These are phyloP conservation scores for Drosophila littoralis DNA, from an alignment of 1,140 invertebrate genomes.

Conservation along the genomic window DNA sequence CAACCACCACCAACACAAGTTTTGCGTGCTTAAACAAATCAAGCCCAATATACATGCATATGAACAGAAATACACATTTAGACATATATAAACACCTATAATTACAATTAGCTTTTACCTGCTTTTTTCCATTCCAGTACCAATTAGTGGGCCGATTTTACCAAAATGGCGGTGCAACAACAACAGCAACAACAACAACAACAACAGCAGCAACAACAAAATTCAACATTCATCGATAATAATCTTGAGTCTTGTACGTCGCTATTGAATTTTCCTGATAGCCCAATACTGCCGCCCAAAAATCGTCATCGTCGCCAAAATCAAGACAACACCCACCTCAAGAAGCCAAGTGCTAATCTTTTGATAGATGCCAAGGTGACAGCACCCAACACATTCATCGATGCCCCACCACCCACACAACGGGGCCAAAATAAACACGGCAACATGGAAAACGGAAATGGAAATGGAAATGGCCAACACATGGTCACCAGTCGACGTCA, in stretches of 20 bases:
- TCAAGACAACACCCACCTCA: constrained; percentile 60
- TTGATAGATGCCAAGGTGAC: constrained; percentile 28
- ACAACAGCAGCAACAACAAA: constrained; percentile 62
- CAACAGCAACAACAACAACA: constrained; percentile 60
- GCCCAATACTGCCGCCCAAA: constrained; percentile 74
- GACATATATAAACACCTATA: neutral
- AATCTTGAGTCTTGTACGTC: constrained; percentile 76
- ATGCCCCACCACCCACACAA: constrained; percentile 5
- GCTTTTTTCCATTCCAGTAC: constrained; percentile 57
- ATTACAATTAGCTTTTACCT: constrained; percentile 16
- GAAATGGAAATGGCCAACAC: constrained; percentile 55
- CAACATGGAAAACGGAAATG: constrained; percentile 47
- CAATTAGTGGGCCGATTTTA: constrained; percentile 51
- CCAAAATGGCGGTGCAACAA: constrained; percentile 37
- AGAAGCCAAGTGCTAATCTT: constrained; percentile 51
- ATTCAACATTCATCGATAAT: constrained; percentile 81
- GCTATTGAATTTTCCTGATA: constrained; percentile 76
- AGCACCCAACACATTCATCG: constrained; percentile 12
- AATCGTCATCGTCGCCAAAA: constrained; percentile 51
- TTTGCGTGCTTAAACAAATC: constrained; percentile 54
- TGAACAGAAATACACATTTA: neutral
- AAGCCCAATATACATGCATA: constrained; percentile 13
- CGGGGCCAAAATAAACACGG: constrained; percentile 30
- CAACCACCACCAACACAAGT: constrained; percentile 31
- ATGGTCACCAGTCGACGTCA: constrained; percentile 47